Evolutionary conservation across 2,113 vertebrate genomes (phyloP), one percentile per base, ranked within the genome.

Genomic region (Aplodontia rufa): DNA sequence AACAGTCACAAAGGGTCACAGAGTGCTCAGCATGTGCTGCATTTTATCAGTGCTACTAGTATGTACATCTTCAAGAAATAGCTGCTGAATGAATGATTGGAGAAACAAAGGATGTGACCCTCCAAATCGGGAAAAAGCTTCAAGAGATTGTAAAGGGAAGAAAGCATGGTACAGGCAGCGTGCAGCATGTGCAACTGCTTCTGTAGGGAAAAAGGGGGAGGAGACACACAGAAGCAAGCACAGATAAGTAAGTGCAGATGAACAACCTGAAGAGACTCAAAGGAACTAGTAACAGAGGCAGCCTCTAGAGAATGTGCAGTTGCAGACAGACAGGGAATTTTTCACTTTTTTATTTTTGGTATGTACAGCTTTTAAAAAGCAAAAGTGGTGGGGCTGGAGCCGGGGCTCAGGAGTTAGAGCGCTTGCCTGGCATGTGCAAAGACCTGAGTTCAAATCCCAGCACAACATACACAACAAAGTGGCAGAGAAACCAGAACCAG

Each of bases 301-400:
- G 20, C 53, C 42, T 85, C 85, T 55, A 58, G 55, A 91, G 71
- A 76, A 16, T 28, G 53, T 42, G 55, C 49, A 37, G 75, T 64
- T 42, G 28, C n/a, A 3, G 69, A 14, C 35, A 83, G 45, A 24
- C 0, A 80, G 11, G 28, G 13, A 58, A 37, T 72, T 32, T 81
- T 51, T 17, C 49, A 16, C 8, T 32, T 26, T 51, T 66, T 8
- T n/a, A n/a, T n/a, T 76, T 75, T 93, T 22, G 60, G 32, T 47
- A 28, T 45, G 32, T 24, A 82, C 45, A 96, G 92, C 19, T 95
- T 95, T 66, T 28, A 53, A 81, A 86, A 89, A 87, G 35, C 35
- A 26, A 32, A n/a, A n/a, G n/a, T n/a, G n/a, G n/a, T n/a, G n/a
- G n/a, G n/a, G n/a, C n/a, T n/a, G n/a, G n/a, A n/a, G n/a, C n/a